These are phyloP conservation scores for Thaumatotibia leucotreta DNA, from an alignment of 1,140 invertebrate genomes.

Conservation along the genomic window DNA sequence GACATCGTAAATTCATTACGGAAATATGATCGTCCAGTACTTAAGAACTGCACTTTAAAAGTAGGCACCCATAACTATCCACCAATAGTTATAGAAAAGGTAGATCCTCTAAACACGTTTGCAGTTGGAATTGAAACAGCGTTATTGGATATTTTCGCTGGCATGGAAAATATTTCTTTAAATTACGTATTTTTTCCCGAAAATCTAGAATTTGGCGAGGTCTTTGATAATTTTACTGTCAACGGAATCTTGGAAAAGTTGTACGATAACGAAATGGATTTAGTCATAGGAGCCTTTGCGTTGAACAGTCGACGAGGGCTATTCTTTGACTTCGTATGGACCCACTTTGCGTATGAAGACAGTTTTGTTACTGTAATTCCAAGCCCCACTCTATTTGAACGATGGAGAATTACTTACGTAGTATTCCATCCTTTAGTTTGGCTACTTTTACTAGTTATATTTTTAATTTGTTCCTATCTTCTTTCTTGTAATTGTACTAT, in stretches of 20 bases:
- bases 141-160: background rate
- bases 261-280: conserved; percentile 1
- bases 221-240: background rate
- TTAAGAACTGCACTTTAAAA: background rate
- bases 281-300: conserved; percentile 3
- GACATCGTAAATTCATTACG: background rate
- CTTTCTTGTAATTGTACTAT: background rate
- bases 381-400: background rate
- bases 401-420: conserved; percentile 4
- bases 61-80: background rate
- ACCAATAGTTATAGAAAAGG: background rate
- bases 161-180: background rate
- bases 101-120: background rate
- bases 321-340: conserved; percentile 8
- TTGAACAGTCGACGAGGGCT: background rate
- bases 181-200: background rate
- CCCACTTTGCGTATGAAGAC: background rate
- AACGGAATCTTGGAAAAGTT: background rate
- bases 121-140: background rate
- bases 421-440: background rate
- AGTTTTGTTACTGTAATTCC: conserved; percentile 1
- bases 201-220: background rate
- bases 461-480: background rate
- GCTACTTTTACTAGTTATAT: background rate
- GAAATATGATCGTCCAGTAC: background rate